Evolutionary conservation across 2,888 invertebrate species (phyloP), one percentile per base, ranked within the genome.

Genomic region (Schrankia costaestrigalis): DNA sequence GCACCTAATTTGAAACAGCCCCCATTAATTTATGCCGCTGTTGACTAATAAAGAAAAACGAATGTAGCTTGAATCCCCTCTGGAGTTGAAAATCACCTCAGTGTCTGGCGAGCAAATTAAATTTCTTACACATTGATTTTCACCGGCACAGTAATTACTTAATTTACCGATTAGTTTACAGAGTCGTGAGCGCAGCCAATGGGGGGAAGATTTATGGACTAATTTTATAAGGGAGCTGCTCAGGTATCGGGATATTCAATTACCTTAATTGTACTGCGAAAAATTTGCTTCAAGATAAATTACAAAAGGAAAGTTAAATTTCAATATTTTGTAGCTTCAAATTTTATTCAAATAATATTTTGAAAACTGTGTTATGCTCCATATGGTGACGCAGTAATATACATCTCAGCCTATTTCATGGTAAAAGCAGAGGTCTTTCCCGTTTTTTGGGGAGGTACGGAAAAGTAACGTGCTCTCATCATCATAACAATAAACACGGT

Each of bases 71-170:
- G 35, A 37, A 35, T 42, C 53, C 65, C 67, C 67, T 47, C 25
- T 45, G 55, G 61, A 69, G 14, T 60, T 65, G 65, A 63, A 70
- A 66, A 71, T 63, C 66, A 61, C 57, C 69, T 64, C 62, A n/a
- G n/a, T 56, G 67, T 65, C 69, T 71, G 63, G 62, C 65, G 51
- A 59, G 63, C 64, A 71, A 81, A 82, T 83, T 78, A 73, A 81
- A 80, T 82, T 78, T 75, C 68, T 67, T 71, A 70, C 74, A 76
- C 77, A 81, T 81, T 81, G 79, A 79, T 80, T 81, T 78, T 71
- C 70, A 74, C 60, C 61, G 63, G 62, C 61, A 56, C 60, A 67
- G 69, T 79, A 78, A 79, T 83, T 80, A 80, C 69, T 75, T 79
- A 78, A 81, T 81, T 80, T 73, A 64, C 59, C 73, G 75, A 80